phyloP scores from a whole-genome alignment of 1,140 invertebrate genomes.

The Lucilia cuprina region DNA sequence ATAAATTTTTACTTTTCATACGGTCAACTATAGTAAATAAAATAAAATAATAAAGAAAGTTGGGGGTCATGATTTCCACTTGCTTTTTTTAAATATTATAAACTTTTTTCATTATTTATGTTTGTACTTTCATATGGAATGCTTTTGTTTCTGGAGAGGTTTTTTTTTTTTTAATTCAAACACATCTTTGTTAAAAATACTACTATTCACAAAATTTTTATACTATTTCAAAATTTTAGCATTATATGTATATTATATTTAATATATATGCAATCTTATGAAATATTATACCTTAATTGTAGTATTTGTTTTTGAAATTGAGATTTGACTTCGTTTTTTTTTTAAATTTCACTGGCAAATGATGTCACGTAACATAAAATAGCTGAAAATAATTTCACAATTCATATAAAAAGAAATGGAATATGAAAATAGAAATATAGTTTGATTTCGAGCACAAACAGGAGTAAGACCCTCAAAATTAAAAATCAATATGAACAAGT shows the following conservation, averaged over 20 bases:
- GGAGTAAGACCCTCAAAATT: neutral
- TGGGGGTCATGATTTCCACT: neutral
- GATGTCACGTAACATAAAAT: conserved; percentile 20
- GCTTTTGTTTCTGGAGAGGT: neutral
- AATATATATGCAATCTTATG: neutral
- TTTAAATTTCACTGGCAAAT: neutral
- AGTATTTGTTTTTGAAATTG: too few relatives aligned
- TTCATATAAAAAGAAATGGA: conserved; percentile 26
- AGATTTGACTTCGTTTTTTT: neutral
- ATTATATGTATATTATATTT: too few relatives aligned
- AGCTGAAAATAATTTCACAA: neutral
- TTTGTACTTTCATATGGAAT: neutral
- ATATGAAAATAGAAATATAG: conserved; percentile 19
- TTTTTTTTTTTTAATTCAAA: neutral
- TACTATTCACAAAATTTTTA: too few relatives aligned
- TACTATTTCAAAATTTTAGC: neutral
- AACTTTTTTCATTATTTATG: neutral
- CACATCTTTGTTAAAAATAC: neutral
- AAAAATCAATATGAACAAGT: neutral
- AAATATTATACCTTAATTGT: neutral
- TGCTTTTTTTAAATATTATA: neutral
- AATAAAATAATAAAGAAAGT: neutral
- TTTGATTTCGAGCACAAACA: neutral
- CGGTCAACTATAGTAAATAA: neutral
- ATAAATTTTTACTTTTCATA: neutral